Base-by-base conservation (phyloP, 1,140 invertebrate genomes). In the Penaeus chinensis region DNA sequence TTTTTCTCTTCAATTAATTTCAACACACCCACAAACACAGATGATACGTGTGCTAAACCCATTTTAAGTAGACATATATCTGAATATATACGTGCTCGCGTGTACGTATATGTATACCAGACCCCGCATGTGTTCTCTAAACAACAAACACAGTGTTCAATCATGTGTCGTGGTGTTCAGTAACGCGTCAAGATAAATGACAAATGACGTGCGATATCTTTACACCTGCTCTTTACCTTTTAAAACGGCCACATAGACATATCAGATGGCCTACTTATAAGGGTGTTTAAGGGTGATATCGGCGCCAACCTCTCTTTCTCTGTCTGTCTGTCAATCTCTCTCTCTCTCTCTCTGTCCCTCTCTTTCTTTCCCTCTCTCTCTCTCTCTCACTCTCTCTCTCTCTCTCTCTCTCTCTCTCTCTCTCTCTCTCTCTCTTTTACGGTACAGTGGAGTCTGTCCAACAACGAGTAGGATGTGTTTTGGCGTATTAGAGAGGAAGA, bases 401-500 rank as follows among this genome's bases (percentile, higher is more conserved):
- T 78, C 37, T 78, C 76, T 78, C 37, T 78, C 76, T 78, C 37
- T 78, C 76, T 78, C 37, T 78, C 76, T 78, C 76, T 78, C 76
- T 78, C 37, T 78, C 76, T 27, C 37, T 4, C n/a, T 24, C 10
- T 22, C 10, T 69, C 11, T 13, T 4, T 69, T 5, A n/a, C 11
- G 20, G 22, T 69, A 22, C 65, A 22, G 22, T 69, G 20, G 20
- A 7, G 7, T 11, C 66, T 71, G 8, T 71, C 11, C 2, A 2
- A 11, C 10, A 54, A 13, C 54, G 54, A 16, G 54, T 16, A 13
- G 1, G 54, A 16, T 2, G 5, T 42, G 0, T 8, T 42, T 42
- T 42, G 4, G 54, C 10, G 54, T 47, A 47, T 47, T 47, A 47
- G 54, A 13, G 54, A 8, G 11, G 54, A 13, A 8, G 54, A 8